Evolutionary conservation across 2,888 invertebrate species (phyloP), one percentile per base, ranked within the genome.

Genomic region (Elegia similella): DNA sequence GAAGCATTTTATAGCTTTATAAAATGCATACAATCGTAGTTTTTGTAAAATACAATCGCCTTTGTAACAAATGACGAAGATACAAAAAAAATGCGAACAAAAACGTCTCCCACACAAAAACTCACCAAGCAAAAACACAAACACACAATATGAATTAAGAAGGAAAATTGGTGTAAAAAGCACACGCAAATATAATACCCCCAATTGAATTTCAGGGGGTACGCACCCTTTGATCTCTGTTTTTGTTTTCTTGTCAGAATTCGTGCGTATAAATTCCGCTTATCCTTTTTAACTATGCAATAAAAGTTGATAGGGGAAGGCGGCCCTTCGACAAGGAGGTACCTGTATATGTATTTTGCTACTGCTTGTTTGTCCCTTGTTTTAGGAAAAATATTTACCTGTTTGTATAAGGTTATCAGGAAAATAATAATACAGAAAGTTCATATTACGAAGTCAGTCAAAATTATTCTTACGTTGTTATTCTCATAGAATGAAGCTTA

Each of bases 281-380:
- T 42, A 44, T 54, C 46, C 60, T 43, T 42, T 57, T 55, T 57
- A 47, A 55, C 58, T 57, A 57, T 53, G 57, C 57, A 55, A 57
- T 61, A 61, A 61, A 61, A 57, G 34, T 44, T 43, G 48, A 44
- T 29, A 48, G 42, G 50, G 47, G 54, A 43, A 43, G 48, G 38
- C 10, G 16, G 38, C 16, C 50, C 38, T 34, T 50, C 23, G 23
- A 38, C 38, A 12, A 12, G 52, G 30, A 12, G 5, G 23, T 23
- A 23, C 23, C 23, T 23, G 23, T 57, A 59, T 57, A 55, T 59
- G 52, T 57, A 57, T 57, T 59, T 52, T 32, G 48, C 34, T 58
- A 52, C 30, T 32, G 38, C 23, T 38, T 38, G 10, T 38, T 12
- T 38, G 38, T 12, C 38, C 38, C 12, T 38, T n/a, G 38, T 38